Evolutionary conservation across 2,888 invertebrate species (phyloP), one percentile per base, ranked within the genome.

Genomic region (Drosophila niveifrons): DNA sequence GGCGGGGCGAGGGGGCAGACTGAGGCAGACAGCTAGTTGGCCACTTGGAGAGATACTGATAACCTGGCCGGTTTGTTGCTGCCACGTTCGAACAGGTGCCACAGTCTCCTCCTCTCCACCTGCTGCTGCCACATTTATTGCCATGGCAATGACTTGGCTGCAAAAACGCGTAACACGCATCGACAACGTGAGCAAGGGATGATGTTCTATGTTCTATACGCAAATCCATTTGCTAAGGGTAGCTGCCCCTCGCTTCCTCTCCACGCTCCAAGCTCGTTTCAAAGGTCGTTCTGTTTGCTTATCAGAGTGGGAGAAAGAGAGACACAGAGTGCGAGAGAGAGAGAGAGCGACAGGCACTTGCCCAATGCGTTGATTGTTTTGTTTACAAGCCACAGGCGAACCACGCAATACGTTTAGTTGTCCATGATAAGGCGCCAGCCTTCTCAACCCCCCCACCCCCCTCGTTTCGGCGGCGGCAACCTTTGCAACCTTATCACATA

Each of bases 331-430:
- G 28, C 6, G 3, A 9, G 29, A 31, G 9, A 9, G 2, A 36
- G 34, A 34, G 11, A 34, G 34, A 34, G 29, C 29, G 39, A 4
- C 23, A 1, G 56, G 28, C 52, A 50, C 28, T 53, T 65, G 55
- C 41, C 39, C 62, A 53, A 34, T 39, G 15, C 17, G 36, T 63
- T 64, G 68, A 80, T 83, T 86, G 78, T 71, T 75, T 82, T 82
- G 88, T 86, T 85, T 82, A 80, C 88, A 70, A 64, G 55, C 78
- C 63, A 29, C 48, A 23, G 52, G 51, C 76, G 47, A 39, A 66
- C 75, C 82, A 82, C 82, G 85, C 80, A 88, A 80, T 77, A 77
- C 59, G 74, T 69, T 72, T 70, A 66, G 78, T 29, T 65, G 64
- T 29, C 48, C 41, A 13, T 69, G 82, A 88, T 88, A 85, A 88